A percentile compares a stretch with the other conserved stretches of the same genome.
These are phyloP conservation scores for Ctenoplectra terminalis DNA, from an alignment of 1,140 invertebrate species.

Conservation along the genomic window DNA sequence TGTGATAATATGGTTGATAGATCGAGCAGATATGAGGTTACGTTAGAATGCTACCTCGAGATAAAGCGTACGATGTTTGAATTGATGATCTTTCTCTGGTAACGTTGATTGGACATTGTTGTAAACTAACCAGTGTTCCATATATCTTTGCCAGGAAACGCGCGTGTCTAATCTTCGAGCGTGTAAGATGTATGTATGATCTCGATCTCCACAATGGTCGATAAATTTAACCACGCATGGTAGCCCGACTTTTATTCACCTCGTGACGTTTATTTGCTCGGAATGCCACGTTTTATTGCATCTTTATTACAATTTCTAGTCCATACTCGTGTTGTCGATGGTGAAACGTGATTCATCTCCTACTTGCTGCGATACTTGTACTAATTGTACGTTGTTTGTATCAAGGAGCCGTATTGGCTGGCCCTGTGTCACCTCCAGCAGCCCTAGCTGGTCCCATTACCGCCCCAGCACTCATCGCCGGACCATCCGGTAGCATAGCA, in stretches of 20 bases:
- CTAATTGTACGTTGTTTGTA: not conserved
- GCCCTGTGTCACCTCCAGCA: slow-evolving; percentile 74
- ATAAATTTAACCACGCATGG: slow-evolving; percentile 18
- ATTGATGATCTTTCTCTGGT: not conserved
- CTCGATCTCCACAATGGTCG: slow-evolving; percentile 3
- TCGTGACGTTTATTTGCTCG: not conserved
- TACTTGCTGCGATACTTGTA: too few relatives aligned
- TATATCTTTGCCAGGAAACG: not conserved
- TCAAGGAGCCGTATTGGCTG: slow-evolving; percentile 74
- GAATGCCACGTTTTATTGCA: not conserved
- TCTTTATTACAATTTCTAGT: not conserved
- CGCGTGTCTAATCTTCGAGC: not conserved
- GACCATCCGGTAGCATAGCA: slow-evolving; percentile 79
- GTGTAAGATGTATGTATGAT: not conserved
- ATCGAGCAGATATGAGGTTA: too few relatives aligned
- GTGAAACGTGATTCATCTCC: too few relatives aligned
- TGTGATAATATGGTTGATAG: too few relatives aligned
- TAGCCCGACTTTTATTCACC: not conserved
- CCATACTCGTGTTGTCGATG: not conserved
- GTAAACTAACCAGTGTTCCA: too few relatives aligned
- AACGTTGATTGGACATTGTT: not conserved
- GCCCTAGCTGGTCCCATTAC: slow-evolving; percentile 77
- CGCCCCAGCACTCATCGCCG: slow-evolving; percentile 78
- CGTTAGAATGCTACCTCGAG: not conserved
- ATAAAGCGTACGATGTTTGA: not conserved